Base-by-base conservation (phyloP, 2,113 vertebrate species). In the Phainopepla nitens region DNA sequence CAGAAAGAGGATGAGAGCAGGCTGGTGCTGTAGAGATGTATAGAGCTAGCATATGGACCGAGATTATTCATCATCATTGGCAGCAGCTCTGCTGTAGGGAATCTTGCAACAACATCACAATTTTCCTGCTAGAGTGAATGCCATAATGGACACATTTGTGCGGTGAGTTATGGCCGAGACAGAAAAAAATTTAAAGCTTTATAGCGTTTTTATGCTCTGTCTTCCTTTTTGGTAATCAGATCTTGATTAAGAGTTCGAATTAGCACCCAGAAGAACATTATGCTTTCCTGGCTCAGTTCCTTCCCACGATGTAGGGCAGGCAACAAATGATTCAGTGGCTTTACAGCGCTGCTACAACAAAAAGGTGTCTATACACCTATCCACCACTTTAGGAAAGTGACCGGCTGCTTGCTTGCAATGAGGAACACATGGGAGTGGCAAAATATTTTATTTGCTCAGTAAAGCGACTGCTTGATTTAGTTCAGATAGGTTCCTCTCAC, bases 201-300 rank as follows among this genome's bases (percentile, higher is more conserved):
- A 94, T 89, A 93, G 66, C 57, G 28, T 90, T 96, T 97, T 97
- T 97, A 96, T 93, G 92, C 45, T 94, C 94, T 92, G 65, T 75
- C 78, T 95, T 97, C 88, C 79, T 94, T 96, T 96, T 97, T 80
- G 82, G 77, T 96, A 95, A 97, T 96, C 90, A 77, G 94, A 93
- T 96, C 93, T 96, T 97, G 95, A 96, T 96, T 94, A 93, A 97
- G 89, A 95, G 62, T 56, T 77, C 87, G 93, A 96, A 97, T 97
- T 90, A 97, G 88, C 83, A 96, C 79, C 53, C 65, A 95, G 90
- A 89, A 97, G 89, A 96, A 90, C 86, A 85, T 90, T 79, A 94
- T 41, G 71, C 64, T 94, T 96, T 96, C 85, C 92, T 96, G 84
- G 61, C 87, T 95, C 88, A 5, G 92, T 70, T 96, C 27, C 68